Conservation (phyloP, 2,797 vertebrate species). For the Gymnopithys bicolor region DNA sequence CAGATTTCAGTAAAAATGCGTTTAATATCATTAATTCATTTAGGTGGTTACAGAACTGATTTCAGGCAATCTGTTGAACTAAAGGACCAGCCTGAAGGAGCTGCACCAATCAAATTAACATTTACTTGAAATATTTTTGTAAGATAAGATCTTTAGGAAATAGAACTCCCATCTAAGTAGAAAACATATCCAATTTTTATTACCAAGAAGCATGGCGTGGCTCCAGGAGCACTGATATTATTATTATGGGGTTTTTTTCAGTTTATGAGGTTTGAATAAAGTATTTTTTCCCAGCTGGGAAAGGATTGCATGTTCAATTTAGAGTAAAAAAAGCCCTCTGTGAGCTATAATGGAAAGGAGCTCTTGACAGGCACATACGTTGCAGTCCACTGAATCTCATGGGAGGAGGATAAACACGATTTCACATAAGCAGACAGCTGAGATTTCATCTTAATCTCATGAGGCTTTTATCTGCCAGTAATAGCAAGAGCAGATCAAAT, state of each 20-base stretch:
- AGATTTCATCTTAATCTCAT: slow-evolving; percentile 4
- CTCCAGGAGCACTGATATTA: background rate
- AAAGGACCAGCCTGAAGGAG: background rate
- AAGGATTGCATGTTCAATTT: background rate
- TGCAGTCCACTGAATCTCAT: background rate
- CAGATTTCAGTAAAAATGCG: background rate
- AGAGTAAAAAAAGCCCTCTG: background rate
- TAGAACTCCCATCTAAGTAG: background rate
- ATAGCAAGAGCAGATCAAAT: background rate
- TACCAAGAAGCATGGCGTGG: background rate
- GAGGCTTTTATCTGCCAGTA: background rate
- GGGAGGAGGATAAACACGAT: background rate
- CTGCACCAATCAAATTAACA: background rate
- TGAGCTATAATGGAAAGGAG: background rate
- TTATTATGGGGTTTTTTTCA: background rate
- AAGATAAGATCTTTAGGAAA: slow-evolving; percentile 7
- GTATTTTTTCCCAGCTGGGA: background rate
- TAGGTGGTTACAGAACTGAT: background rate
- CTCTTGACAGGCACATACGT: background rate
- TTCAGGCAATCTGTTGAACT: background rate
- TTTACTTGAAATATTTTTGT: background rate
- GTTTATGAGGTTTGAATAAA: background rate
- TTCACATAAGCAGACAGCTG: background rate
- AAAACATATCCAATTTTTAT: background rate
- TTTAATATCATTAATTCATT: background rate